Percentiles rank a stretch among this genome's conserved stretches.
phyloP scores from a whole-genome alignment of 2,888 invertebrate species.

The Eledona agricola region DNA sequence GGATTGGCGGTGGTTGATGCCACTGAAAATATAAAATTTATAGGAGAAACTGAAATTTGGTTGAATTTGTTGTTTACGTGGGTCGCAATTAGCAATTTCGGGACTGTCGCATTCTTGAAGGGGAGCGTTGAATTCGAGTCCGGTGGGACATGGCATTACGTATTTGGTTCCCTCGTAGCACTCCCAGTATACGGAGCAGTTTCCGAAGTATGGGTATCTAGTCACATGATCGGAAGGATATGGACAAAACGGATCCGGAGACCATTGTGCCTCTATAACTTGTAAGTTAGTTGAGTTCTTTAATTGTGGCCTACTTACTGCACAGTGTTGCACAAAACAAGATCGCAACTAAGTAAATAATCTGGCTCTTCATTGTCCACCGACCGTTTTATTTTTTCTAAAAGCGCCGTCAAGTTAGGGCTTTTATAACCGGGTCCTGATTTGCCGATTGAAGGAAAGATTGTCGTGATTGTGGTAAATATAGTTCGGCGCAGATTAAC shows the following conservation, averaged over 20 bases:
- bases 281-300: too few species aligned
- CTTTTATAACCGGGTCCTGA: too few species aligned
- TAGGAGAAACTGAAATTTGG: neutral
- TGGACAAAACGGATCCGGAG: conserved; percentile 32
- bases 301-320: too few species aligned
- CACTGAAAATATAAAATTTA: conserved; percentile 1
- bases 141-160: conserved; percentile 17
- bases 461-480: too few species aligned
- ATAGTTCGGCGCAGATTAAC: too few species aligned
- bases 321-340: too few species aligned
- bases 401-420: too few species aligned
- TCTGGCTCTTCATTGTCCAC: too few species aligned
- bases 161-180: conserved; percentile 25
- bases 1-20: conserved; percentile 11
- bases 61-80: conserved; percentile 2
- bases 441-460: too few species aligned
- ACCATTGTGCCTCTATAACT: conserved; percentile 25
- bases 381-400: too few species aligned
- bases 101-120: conserved; percentile 18
- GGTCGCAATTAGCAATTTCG: conserved; percentile 14
- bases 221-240: conserved; percentile 25
- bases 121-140: conserved; percentile 14
- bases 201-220: conserved; percentile 12
- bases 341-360: too few species aligned
- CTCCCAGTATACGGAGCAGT: conserved; percentile 25